phyloP scores from a whole-genome alignment of 2,113 vertebrate species.

The Eurystomus gularis region DNA sequence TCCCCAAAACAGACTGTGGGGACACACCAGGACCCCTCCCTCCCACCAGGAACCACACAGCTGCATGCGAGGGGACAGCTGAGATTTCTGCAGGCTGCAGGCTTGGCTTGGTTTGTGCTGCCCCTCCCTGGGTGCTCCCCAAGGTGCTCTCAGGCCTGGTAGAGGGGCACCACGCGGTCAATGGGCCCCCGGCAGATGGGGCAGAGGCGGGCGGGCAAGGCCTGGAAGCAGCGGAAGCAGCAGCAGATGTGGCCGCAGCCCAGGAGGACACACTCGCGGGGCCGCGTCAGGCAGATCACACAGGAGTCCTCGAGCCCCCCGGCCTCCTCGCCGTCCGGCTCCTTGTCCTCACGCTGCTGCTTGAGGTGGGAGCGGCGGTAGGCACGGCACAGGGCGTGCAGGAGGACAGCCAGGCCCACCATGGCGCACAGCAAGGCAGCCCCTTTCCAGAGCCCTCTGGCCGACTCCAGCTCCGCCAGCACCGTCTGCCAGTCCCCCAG shows the following conservation, averaged over 20 bases:
- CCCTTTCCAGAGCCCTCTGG: conserved; percentile 72
- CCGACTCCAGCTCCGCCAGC: conserved; percentile 65
- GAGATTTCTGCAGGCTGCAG: not conserved
- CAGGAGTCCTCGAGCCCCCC: conserved; percentile 44
- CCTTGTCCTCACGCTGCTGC: conserved; percentile 65
- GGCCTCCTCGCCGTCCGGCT: not conserved
- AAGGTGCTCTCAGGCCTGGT: conserved; percentile 50
- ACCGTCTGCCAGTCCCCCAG: conserved; percentile 79
- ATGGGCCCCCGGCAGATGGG: conserved; percentile 85
- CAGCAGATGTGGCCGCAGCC: conserved; percentile 89
- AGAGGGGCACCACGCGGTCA: conserved; percentile 82
- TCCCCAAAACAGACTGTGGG: fast-evolving
- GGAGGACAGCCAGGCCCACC: conserved; percentile 60
- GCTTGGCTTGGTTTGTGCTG: fast-evolving
- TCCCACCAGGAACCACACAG: not conserved
- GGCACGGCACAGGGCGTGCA: conserved; percentile 72
- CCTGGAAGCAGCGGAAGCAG: conserved; percentile 83
- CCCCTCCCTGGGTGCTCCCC: not conserved
- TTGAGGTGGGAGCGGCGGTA: conserved; percentile 53
- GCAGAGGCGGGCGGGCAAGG: conserved; percentile 76
- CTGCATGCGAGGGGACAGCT: not conserved
- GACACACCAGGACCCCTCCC: not conserved
- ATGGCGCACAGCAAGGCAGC: conserved; percentile 60
- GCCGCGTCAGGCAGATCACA: conserved; percentile 78
- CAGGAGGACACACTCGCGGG: conserved; percentile 80